Conservation (phyloP, 2,113 vertebrate species). For the Leptosomus discolor region DNA sequence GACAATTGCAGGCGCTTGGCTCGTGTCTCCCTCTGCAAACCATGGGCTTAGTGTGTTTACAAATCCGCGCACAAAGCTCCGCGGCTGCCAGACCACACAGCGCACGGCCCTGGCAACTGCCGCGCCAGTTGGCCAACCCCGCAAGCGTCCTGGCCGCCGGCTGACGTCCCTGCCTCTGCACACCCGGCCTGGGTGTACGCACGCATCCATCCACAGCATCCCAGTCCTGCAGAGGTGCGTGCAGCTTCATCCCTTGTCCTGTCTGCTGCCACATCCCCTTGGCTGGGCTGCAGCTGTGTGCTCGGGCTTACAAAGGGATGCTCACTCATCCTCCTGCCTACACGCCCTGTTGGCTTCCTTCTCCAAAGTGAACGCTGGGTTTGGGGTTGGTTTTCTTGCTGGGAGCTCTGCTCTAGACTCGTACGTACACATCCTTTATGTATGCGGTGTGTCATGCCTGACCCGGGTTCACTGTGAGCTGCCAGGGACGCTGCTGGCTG, state of each 20-base stretch:
- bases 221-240: background rate
- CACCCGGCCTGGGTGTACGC: fast-evolving
- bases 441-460: background rate
- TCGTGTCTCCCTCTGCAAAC: background rate
- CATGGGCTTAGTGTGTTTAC: background rate
- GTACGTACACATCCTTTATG: background rate
- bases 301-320: background rate
- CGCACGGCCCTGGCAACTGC: background rate
- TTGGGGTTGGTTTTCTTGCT: background rate
- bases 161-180: background rate
- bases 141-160: fast-evolving
- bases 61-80: background rate
- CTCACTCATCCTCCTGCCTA: background rate
- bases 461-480: background rate
- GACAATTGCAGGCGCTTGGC: background rate
- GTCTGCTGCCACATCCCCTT: background rate
- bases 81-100: background rate
- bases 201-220: too few species aligned
- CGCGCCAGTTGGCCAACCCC: background rate
- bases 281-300: fast-evolving
- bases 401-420: background rate
- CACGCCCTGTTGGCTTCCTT: background rate
- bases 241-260: background rate
- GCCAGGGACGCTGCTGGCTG: background rate
- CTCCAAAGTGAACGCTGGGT: fast-evolving